These are phyloP conservation scores for Serripes groenlandicus DNA, from an alignment of 2,888 invertebrate species.

Conservation along the genomic window DNA sequence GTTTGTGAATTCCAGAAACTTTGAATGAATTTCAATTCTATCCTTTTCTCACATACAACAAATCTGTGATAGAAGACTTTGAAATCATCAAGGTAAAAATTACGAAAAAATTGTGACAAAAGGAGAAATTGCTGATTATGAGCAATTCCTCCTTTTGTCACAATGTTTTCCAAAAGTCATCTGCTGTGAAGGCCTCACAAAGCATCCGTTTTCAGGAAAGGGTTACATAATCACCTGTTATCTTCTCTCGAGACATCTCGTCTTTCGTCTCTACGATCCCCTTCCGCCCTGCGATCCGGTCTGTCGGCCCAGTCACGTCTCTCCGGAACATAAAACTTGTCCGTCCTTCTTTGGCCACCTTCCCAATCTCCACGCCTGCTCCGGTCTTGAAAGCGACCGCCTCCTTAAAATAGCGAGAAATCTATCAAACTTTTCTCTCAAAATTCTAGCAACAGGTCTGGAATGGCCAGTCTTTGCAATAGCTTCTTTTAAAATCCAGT, in stretches of 20 bases:
- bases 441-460: no score
- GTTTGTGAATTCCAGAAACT: no score
- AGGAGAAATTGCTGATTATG: not conserved
- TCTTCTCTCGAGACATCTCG: slow-evolving; percentile 41
- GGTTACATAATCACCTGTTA: no score
- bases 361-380: slow-evolving; percentile 72
- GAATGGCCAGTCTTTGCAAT: no score
- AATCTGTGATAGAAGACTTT: no score
- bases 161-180: not conserved
- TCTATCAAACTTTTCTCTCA: no score
- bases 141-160: not conserved
- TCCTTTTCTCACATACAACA: no score
- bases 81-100: not conserved
- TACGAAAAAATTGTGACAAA: not conserved
- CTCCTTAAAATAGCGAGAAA: slow-evolving; percentile 31
- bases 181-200: no score
- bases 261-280: slow-evolving; percentile 47
- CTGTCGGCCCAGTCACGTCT: slow-evolving; percentile 67
- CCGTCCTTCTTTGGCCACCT: slow-evolving; percentile 55
- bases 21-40: no score
- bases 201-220: no score
- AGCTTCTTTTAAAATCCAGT: no score
- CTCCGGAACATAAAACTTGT: slow-evolving; percentile 66
- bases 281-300: slow-evolving; percentile 55
- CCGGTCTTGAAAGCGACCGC: slow-evolving; percentile 68